Evolutionary conservation across 2,888 invertebrate genomes (phyloP).

Genomic region (Marasmarcha lunaedactyla): DNA sequence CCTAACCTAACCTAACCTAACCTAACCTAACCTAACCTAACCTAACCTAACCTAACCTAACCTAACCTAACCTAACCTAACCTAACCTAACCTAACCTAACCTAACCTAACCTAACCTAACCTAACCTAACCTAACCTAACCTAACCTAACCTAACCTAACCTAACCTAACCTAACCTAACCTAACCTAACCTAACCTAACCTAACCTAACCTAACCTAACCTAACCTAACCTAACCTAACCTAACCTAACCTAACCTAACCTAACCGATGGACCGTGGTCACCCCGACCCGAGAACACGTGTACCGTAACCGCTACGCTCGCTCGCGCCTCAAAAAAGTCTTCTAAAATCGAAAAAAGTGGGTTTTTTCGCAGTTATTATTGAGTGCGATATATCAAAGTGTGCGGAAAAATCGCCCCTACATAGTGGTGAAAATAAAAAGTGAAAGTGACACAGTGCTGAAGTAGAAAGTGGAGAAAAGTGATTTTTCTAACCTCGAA

Average conservation of each 20-base stretch:
- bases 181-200: not conserved
- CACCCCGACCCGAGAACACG: no score
- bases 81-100: conserved; percentile 3
- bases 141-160: conserved; percentile 7
- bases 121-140: conserved; percentile 9
- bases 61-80: conserved; percentile 1
- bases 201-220: not conserved
- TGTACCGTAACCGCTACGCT: no score
- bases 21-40: conserved; percentile 2
- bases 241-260: conserved; percentile 4
- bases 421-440: no score
- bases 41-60: conserved; percentile 3
- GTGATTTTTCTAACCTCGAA: no score
- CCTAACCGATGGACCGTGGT: no score
- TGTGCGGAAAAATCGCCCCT: no score
- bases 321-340: no score
- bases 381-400: no score
- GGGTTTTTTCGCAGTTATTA: no score
- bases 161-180: not conserved
- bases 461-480: no score
- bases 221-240: not conserved
- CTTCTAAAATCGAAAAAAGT: no score
- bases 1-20: conserved; percentile 3
- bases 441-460: no score
- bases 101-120: conserved; percentile 7